Base-by-base conservation (phyloP, 2,113 vertebrate genomes). In the Chiloscyllium plagiosum region DNA sequence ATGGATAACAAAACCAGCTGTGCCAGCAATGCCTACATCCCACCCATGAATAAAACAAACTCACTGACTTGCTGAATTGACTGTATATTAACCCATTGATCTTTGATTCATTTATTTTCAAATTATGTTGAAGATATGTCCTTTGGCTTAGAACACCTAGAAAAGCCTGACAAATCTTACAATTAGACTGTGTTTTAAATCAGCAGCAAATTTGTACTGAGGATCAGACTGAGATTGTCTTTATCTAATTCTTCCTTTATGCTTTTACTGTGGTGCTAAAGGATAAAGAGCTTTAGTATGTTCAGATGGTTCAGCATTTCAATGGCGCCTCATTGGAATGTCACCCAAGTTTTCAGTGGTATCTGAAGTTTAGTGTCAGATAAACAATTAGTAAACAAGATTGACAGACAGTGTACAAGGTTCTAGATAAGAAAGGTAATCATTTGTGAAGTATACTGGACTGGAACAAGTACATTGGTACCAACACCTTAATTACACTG, bases 391-490 rank as follows among this genome's bases (percentile, higher is more conserved):
- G 42, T 56, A 56, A 89, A 89, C 86, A 89, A 50, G 50, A 89
- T 29, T 89, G 86, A 56, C 47, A 52, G 85, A 20, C 78, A 83
- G 37, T 83, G 0, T 47, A 83, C 80, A 42, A 7, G 42, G 47
- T 86, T 89, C 50, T 89, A 89, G 47, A 52, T 26, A 56, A 26
- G 47, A 56, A 56, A 29, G 2, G 56, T 12, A 89, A 56, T 56
- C 20, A 89, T 89, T 89, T 12, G 7, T 52, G 8, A 56, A 89
- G 56, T 89, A 26, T 56, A 24, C 50, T 56, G 50, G 47, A 89
- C 50, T 89, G 50, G 86, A 89, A 89, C 50, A 89, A 89, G 20
- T 89, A 89, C 50, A 89, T 87, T 89, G 24, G 86, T 89, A 56
- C 50, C 22, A 56, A 56, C 86, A 89, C 26, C 56, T 89, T 22